Evolutionary conservation across 2,888 invertebrate species (phyloP).

Genomic region (Amphimallon solstitiale): DNA sequence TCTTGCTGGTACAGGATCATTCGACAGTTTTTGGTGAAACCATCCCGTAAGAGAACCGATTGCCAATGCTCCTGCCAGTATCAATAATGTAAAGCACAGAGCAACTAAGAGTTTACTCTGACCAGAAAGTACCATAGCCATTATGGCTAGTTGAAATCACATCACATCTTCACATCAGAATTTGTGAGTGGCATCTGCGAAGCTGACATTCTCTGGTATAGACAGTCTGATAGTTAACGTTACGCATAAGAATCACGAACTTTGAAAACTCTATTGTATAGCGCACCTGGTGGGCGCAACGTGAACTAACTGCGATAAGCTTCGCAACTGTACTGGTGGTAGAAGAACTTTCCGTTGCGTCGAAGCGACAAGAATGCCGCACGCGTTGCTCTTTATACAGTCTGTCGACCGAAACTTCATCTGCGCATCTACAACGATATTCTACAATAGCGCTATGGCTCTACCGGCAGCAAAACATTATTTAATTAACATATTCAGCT

Average conservation of each 20-base stretch:
- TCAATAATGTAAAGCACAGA: constrained; percentile 67
- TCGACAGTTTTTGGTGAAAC: constrained; percentile 67
- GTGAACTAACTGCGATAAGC: constrained; percentile 57
- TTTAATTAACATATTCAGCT: not conserved
- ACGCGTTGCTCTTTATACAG: constrained; percentile 21
- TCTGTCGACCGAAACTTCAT: constrained; percentile 40
- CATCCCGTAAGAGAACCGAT: constrained; percentile 71
- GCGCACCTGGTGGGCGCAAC: constrained; percentile 55
- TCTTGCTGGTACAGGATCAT: constrained; percentile 68
- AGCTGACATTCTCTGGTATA: not conserved
- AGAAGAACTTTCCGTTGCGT: constrained; percentile 41
- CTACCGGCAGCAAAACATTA: not conserved
- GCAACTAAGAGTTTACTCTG: constrained; percentile 71
- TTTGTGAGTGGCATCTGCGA: not conserved
- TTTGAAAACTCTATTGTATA: constrained; percentile 50
- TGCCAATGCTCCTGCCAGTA: constrained; percentile 68
- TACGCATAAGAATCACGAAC: constrained; percentile 43
- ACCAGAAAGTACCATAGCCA: constrained; percentile 75
- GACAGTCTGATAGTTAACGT: not conserved
- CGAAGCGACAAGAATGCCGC: constrained; percentile 23
- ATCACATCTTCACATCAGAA: constrained; percentile 31
- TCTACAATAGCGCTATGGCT: constrained; percentile 8
- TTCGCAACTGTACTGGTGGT: constrained; percentile 57
- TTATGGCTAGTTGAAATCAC: constrained; percentile 48
- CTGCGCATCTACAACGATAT: constrained; percentile 51